phyloP scores from a whole-genome alignment of 2,888 invertebrate genomes.

The Mactromeris polynyma region DNA sequence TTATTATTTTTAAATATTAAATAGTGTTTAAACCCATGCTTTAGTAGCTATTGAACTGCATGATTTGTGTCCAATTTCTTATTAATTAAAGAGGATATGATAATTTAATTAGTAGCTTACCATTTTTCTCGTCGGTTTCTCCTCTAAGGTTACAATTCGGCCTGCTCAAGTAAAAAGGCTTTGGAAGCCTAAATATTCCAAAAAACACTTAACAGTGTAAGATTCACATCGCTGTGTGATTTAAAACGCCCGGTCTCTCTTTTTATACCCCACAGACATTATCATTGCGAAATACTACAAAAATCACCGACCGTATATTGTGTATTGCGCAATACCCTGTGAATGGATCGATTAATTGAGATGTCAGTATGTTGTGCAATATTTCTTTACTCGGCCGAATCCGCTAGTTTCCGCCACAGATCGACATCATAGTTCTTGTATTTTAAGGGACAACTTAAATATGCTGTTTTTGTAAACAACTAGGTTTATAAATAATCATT shows the following conservation, averaged over 20 bases:
- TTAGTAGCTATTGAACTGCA: neutral
- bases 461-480: too few species aligned
- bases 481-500: too few species aligned
- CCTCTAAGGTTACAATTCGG: conserved; percentile 56
- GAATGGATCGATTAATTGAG: neutral
- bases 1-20: neutral
- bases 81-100: neutral
- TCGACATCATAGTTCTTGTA: too few species aligned
- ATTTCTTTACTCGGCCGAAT: neutral
- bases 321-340: neutral
- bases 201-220: conserved; percentile 18
- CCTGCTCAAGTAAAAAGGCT: conserved; percentile 37
- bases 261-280: conserved; percentile 21
- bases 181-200: conserved; percentile 30
- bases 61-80: neutral
- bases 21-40: neutral
- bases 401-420: neutral
- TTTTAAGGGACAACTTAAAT: too few species aligned
- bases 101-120: conserved; percentile 26
- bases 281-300: conserved; percentile 24
- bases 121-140: conserved; percentile 49
- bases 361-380: conserved; percentile 46
- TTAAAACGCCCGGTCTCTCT: neutral
- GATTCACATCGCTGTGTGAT: conserved; percentile 62
- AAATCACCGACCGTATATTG: neutral